Conservation (phyloP, 1,140 invertebrate genomes). For the Magallana angulata region DNA sequence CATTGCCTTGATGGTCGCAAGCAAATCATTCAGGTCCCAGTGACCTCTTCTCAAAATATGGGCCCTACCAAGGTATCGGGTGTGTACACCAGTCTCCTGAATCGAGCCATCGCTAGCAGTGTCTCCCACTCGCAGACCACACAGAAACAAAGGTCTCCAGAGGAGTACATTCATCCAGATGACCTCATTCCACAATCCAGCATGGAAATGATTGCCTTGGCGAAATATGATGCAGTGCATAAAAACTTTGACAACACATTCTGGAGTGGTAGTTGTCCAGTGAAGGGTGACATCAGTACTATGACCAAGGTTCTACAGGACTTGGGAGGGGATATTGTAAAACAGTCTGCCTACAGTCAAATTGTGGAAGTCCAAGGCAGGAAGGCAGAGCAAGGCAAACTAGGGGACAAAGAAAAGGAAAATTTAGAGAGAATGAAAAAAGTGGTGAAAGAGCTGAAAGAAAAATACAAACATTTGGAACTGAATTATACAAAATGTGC, state of each 20-base stretch:
- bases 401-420: constrained; percentile 89
- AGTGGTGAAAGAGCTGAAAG: constrained; percentile 81
- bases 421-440: constrained; percentile 90
- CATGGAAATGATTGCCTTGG: constrained; percentile 68
- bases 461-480: constrained; percentile 88
- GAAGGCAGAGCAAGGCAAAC: constrained; percentile 84
- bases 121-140: constrained; percentile 85
- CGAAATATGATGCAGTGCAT: constrained; percentile 68
- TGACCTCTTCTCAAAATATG: neutral
- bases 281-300: constrained; percentile 81
- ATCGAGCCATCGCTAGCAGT: constrained; percentile 48
- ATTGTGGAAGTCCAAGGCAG: constrained; percentile 91
- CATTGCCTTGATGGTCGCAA: constrained; percentile 52
- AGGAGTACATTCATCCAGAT: constrained; percentile 41
- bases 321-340: constrained; percentile 93
- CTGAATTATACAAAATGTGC: constrained; percentile 91
- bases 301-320: constrained; percentile 95
- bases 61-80: constrained; percentile 24
- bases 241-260: constrained; percentile 69
- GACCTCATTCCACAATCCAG: constrained; percentile 65
- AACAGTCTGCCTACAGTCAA: constrained; percentile 95
- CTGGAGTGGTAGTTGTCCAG: constrained; percentile 64
- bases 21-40: constrained; percentile 52
- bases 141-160: constrained; percentile 63
- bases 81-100: constrained; percentile 49